Conservation (phyloP, 2,113 vertebrate genomes). For the Campylomormyrus tamandua region DNA sequence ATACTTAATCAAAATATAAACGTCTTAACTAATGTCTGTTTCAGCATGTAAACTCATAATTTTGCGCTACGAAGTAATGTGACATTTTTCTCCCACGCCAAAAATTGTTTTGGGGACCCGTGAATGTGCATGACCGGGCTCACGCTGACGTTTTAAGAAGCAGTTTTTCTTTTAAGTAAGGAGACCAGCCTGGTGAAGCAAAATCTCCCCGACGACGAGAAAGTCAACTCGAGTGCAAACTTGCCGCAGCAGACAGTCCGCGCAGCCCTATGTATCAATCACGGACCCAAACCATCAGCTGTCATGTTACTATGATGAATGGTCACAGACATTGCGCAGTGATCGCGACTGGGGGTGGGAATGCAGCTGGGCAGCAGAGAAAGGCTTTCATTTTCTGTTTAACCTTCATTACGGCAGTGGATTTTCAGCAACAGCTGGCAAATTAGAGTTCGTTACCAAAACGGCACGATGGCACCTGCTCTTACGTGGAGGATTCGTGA, state of each 20-base stretch:
- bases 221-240: background rate
- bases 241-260: background rate
- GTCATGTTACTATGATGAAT: background rate
- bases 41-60: background rate
- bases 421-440: background rate
- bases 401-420: background rate
- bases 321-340: background rate
- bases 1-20: background rate
- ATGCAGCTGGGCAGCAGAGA: background rate
- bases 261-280: background rate
- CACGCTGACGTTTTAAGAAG: background rate
- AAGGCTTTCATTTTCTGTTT: background rate
- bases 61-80: background rate
- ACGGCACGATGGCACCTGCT: background rate
- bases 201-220: background rate
- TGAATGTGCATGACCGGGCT: background rate
- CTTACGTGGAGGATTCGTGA: background rate
- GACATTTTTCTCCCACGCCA: background rate
- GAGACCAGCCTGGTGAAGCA: background rate
- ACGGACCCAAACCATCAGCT: background rate
- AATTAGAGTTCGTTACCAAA: background rate
- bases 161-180: background rate
- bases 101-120: background rate
- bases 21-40: background rate
- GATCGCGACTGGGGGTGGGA: background rate